Percentiles rank a stretch among this genome's conserved stretches.
These are phyloP conservation scores for Helarctos malayanus DNA, from an alignment of 2,797 vertebrate species.

Conservation along the genomic window DNA sequence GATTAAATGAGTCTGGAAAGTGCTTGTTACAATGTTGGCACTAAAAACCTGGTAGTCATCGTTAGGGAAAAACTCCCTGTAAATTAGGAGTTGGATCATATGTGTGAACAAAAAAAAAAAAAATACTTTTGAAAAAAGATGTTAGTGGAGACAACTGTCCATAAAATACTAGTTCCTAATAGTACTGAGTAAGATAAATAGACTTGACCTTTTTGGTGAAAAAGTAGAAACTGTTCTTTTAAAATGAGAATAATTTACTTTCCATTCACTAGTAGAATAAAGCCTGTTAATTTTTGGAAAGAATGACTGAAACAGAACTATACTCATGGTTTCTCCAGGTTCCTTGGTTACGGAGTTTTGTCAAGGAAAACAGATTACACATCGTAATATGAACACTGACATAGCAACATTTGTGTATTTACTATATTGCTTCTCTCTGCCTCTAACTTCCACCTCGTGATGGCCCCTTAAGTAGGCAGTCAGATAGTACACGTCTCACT, in stretches of 20 bases:
- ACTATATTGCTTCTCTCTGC: neutral
- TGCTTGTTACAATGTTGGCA: neutral
- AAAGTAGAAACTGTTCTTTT: neutral
- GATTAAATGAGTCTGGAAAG: neutral
- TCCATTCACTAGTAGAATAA: neutral
- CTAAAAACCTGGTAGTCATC: neutral
- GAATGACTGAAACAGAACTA: neutral
- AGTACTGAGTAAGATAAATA: neutral
- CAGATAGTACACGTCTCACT: neutral
- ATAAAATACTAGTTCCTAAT: neutral
- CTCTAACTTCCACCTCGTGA: neutral
- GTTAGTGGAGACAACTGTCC: neutral
- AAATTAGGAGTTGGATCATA: neutral
- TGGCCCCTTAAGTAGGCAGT: neutral
- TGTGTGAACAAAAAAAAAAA: neutral
- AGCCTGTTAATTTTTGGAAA: neutral
- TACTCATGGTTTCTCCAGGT: neutral
- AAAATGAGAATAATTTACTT: conserved; percentile 31
- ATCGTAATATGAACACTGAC: neutral
- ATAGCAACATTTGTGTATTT: neutral
- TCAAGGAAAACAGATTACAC: conserved; percentile 2
- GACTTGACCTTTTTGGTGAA: neutral
- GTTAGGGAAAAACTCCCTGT: neutral
- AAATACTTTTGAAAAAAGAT: neutral
- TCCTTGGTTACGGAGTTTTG: conserved; percentile 38